Conservation (phyloP, 2,888 invertebrate species). For the Mimachlamys varia region DNA sequence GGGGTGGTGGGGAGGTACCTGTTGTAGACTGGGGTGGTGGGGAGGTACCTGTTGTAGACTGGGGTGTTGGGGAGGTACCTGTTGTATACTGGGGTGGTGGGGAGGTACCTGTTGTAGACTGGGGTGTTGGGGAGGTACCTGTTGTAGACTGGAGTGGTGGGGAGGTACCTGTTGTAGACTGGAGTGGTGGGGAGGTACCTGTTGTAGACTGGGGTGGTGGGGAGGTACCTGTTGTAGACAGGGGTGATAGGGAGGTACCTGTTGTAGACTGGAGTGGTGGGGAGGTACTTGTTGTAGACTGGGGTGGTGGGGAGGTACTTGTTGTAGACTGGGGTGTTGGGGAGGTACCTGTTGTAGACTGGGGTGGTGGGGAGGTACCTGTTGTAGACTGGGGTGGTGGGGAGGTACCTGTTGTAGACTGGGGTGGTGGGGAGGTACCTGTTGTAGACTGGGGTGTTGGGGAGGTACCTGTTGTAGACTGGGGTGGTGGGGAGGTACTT, state of each 20-base stretch:
- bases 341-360: background rate
- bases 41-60: background rate
- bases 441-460: too few species aligned
- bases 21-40: conserved; percentile 14
- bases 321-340: background rate
- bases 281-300: background rate
- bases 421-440: background rate
- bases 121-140: background rate
- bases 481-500: background rate
- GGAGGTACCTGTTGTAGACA: background rate
- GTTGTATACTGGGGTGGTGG: background rate
- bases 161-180: background rate
- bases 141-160: background rate
- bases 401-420: background rate
- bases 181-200: background rate
- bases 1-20: background rate
- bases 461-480: background rate
- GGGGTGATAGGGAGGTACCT: background rate
- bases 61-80: background rate
- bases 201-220: background rate
- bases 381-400: background rate
- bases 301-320: background rate
- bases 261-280: background rate
- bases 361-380: background rate
- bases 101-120: background rate